These are phyloP conservation scores for human (Homo sapiens) DNA, from an alignment of 2,113 vertebrate species.

Conservation along the genomic window GRCh38 chr5:1752501-1753000, in stretches of 20 bases:
- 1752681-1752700: neutral
- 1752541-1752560: neutral
- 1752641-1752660: neutral
- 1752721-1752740: neutral
- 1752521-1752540: neutral
- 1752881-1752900: neutral
- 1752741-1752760: neutral
- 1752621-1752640: neutral
- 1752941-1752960: neutral
- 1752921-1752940: neutral
- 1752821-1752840: neutral
- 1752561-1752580: neutral
- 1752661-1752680: neutral
- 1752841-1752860: neutral
- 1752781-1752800: neutral
- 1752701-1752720: neutral
- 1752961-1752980: neutral
- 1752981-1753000: neutral
- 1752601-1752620: neutral
- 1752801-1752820: neutral
- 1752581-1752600: neutral
- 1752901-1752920: neutral
- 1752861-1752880: neutral
- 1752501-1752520: neutral
- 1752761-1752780: rapidly evolving